Base-by-base conservation (phyloP, 2,888 invertebrate species). In the Hypena proboscidalis region DNA sequence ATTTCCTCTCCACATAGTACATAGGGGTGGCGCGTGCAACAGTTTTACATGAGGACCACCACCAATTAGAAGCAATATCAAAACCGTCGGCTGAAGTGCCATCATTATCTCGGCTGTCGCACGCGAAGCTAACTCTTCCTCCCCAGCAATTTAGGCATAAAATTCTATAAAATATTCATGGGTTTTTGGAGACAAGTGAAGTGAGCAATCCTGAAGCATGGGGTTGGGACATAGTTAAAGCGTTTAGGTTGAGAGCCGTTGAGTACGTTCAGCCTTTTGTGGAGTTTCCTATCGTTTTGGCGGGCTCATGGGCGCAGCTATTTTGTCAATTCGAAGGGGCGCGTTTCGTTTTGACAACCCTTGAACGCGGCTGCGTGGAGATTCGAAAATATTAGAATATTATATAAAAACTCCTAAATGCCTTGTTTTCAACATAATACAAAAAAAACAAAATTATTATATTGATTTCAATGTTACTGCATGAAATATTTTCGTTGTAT, bases 151-250 rank as follows among this genome's bases (percentile, higher is more conserved):
- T 80, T 83, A 69, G 77, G 80, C 71, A 72, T 67, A 85, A 73
- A 86, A 76, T 88, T 69, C 80, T 69, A 65, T 83, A 71, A 78
- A 79, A 79, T 73, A 72, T 80, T 84, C 71, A 83, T 77, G 83
- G 80, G 82, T 82, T 88, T 90, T 87, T 82, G 90, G 89, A 90
- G 90, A 90, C 83, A 88, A 90, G 90, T 90, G 83, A 87, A 88
- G 87, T 90, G 90, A 90, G 90, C 89, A 90, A 74, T 85, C 89
- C 83, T 86, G 80, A 68, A 86, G 85, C 74, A 80, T 81, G 81
- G 88, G 88, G 86, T 80, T 77, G 87, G 88, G 83, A 85, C 80
- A 88, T 89, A 83, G 90, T 87, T 90, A 89, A 90, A 90, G 85
- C 90, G 90, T 90, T 90, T 90, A 90, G 83, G 83, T 77, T 51